Conservation (phyloP, 2,888 invertebrate genomes). For the Lydus trimaculatus region DNA sequence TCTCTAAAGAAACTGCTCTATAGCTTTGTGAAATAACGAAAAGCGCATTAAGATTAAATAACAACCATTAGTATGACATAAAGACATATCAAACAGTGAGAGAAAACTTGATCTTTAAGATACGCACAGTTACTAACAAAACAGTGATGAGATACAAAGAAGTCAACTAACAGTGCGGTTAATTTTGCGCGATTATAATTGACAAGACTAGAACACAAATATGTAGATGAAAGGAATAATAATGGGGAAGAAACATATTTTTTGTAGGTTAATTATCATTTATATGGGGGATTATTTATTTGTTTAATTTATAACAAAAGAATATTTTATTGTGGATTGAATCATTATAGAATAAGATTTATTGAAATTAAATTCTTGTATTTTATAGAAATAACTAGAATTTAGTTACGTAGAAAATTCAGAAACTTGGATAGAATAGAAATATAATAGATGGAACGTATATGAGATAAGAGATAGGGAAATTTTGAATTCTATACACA, state of each 20-base stretch:
- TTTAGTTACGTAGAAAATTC: neutral
- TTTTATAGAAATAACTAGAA: neutral
- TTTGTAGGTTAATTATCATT: no score
- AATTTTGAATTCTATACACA: conserved; percentile 2
- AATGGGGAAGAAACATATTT: no score
- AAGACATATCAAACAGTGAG: neutral
- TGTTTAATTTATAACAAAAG: no score
- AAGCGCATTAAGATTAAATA: neutral
- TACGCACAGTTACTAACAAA: no score
- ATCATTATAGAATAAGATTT: neutral
- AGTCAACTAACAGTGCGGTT: neutral
- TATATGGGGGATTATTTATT: no score
- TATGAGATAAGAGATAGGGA: neutral
- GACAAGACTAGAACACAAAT: no score
- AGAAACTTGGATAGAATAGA: conserved; percentile 3
- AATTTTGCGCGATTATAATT: no score
- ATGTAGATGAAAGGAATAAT: no score
- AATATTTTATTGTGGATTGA: neutral
- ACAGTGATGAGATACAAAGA: no score
- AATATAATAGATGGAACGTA: conserved; percentile 2
- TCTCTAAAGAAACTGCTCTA: neutral
- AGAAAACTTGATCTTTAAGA: no score
- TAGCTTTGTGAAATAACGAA: neutral
- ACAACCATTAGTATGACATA: neutral
- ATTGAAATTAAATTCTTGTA: neutral